Evolutionary conservation across 1,140 invertebrate genomes (phyloP).

Genomic region (Orius insidiosus): DNA sequence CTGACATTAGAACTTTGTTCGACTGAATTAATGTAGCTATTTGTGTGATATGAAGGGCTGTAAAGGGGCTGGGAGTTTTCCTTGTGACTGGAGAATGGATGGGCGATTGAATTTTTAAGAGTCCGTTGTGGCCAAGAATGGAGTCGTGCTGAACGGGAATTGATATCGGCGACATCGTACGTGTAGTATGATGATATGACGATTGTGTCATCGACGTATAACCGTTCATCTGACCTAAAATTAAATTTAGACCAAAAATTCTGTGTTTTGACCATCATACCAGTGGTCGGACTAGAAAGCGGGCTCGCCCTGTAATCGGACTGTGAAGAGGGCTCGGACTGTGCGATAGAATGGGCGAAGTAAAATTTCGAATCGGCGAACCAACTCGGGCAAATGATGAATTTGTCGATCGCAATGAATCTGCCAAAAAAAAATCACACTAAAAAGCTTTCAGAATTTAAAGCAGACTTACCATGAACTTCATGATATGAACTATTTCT

Average conservation of each 20-base stretch:
- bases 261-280: slow-evolving; percentile 1
- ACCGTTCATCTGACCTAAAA: slow-evolving; percentile 14
- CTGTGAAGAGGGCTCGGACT: slow-evolving; percentile 18
- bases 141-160: slow-evolving; percentile 12
- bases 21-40: slow-evolving; percentile 12
- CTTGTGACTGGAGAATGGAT: slow-evolving; percentile 15
- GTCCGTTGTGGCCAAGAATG: slow-evolving; percentile 4
- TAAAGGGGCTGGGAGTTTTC: slow-evolving; percentile 16
- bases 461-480: neutral
- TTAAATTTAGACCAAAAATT: too few species aligned
- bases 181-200: slow-evolving; percentile 2
- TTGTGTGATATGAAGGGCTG: slow-evolving; percentile 20
- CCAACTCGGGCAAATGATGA: slow-evolving; percentile 14
- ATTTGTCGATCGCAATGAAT: slow-evolving; percentile 7
- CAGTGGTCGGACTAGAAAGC: slow-evolving; percentile 10
- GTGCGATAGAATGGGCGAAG: slow-evolving; percentile 17
- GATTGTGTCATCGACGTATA: slow-evolving; percentile 4
- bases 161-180: slow-evolving; percentile 11
- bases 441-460: neutral
- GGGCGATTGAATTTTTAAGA: slow-evolving; percentile 15
- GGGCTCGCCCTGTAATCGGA: slow-evolving; percentile 15
- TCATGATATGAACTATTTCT: neutral
- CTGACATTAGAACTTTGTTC: slow-evolving; percentile 50
- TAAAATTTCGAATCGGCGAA: slow-evolving; percentile 16
- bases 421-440: slow-evolving; percentile 6